phyloP scores from a whole-genome alignment of 2,888 invertebrate species.

The Rutpela maculata region DNA sequence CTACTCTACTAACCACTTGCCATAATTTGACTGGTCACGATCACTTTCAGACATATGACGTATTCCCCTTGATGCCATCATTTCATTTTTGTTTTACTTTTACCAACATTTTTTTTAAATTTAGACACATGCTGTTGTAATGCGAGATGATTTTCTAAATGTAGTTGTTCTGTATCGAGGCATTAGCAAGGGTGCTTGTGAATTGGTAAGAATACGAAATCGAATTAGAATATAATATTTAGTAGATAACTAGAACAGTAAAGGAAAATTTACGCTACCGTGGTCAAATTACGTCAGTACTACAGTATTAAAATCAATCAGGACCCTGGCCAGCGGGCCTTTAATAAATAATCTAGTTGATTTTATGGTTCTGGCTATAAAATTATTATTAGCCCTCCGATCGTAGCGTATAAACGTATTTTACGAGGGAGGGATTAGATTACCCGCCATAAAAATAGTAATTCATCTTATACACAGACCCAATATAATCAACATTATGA shows the following conservation, averaged over 20 bases:
- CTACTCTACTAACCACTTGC: too few species aligned
- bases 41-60: too few species aligned
- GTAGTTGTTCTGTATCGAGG: too few species aligned
- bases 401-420: slow-evolving; percentile 4
- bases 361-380: slow-evolving; percentile 23
- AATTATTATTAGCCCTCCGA: slow-evolving; percentile 32
- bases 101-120: too few species aligned
- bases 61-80: too few species aligned
- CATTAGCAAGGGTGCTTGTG: too few species aligned
- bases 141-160: too few species aligned
- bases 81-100: too few species aligned
- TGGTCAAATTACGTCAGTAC: not conserved
- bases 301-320: not conserved
- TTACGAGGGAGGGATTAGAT: slow-evolving; percentile 33
- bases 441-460: slow-evolving; percentile 23
- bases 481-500: slow-evolving; percentile 12
- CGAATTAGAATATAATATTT: too few species aligned
- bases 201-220: too few species aligned
- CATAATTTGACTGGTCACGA: too few species aligned
- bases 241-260: not conserved
- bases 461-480: slow-evolving; percentile 13
- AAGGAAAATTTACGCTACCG: not conserved
- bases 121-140: too few species aligned
- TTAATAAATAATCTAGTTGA: slow-evolving; percentile 34
- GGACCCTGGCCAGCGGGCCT: slow-evolving; percentile 2